Evolutionary conservation across 2,797 vertebrate genomes (phyloP), one percentile per base, ranked within the genome.

Genomic region (Ibycter americanus): DNA sequence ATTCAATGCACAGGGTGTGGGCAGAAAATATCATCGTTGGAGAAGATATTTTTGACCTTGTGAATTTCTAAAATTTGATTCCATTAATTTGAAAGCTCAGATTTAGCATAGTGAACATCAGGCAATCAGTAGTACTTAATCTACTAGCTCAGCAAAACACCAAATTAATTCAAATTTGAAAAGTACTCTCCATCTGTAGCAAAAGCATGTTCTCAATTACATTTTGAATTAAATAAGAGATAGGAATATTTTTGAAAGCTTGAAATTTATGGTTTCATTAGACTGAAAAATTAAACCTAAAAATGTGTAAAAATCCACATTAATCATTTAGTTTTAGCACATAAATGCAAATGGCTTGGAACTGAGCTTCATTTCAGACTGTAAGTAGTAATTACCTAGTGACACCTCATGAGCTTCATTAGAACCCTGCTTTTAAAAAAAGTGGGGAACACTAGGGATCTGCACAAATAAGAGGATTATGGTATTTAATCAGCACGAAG

Each of bases 221-320:
- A 77, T 95, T 93, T 46, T 92, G 90, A 98, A 97, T 97, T 97
- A 96, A 97, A 89, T 96, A 97, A 91, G 89, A 96, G 91, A 96
- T 68, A 96, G 80, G 82, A 94, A 94, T 83, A 95, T 93, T 96
- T 95, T 56, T 80, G 68, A 96, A 90, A 90, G 71, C 82, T 96
- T 95, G 67, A 96, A 97, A 98, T 98, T 97, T 97, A 98, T 97
- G 83, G 89, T 98, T 97, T 98, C 79, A 98, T 98, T 98, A 96
- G 79, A 83, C 71, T 97, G 90, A 98, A 98, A 98, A 98, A 98
- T 97, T 98, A 97, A 98, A 97, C 73, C 68, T 97, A 97, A 98
- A 98, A 98, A 96, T 91, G 79, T 97, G 72, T 97, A 97, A 98
- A 98, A 98, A 94, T 96, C 68, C 68, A 32, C 92, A 97, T 98